Evolutionary conservation across 35 echinoderm and acorn worm species (phyloP).

Genomic region (Apostichopus californicus): DNA sequence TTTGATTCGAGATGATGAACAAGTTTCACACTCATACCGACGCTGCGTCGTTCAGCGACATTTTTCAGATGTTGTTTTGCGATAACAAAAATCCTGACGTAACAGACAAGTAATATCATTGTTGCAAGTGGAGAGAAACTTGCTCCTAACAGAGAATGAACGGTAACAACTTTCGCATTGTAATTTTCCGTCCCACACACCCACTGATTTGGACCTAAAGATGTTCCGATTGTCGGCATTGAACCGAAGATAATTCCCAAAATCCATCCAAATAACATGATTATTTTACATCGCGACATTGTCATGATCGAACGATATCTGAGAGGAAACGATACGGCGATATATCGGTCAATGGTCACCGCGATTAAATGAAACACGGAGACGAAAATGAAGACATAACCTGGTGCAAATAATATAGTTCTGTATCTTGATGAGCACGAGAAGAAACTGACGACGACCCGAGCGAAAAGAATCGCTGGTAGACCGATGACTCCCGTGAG

Average conservation of each 20-base stretch:
- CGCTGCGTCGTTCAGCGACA: neutral
- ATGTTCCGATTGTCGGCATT: neutral
- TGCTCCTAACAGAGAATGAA: neutral
- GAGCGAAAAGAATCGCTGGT: conserved; percentile 7
- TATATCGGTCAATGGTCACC: conserved; percentile 44
- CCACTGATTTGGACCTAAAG: conserved; percentile 4
- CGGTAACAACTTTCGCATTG: conserved; percentile 1
- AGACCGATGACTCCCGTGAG: conserved; percentile 41
- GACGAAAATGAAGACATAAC: conserved; percentile 32
- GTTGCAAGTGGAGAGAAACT: neutral
- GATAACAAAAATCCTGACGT: neutral
- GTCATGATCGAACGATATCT: conserved; percentile 28
- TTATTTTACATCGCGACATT: neutral
- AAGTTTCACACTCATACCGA: neutral
- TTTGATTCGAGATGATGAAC: conserved; percentile 22
- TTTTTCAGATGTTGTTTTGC: conserved; percentile 22
- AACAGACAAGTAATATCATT: neutral
- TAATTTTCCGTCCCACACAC: conserved; percentile 40
- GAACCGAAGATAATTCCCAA: no score
- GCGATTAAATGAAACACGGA: conserved; percentile 54
- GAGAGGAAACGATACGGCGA: conserved; percentile 44
- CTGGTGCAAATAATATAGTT: conserved; percentile 29
- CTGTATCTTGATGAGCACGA: conserved; percentile 25
- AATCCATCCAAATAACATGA: conserved; percentile 12
- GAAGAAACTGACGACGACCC: conserved; percentile 21